Conservation (phyloP, 2,888 invertebrate species). For the Yponomeuta plumbellus region DNA sequence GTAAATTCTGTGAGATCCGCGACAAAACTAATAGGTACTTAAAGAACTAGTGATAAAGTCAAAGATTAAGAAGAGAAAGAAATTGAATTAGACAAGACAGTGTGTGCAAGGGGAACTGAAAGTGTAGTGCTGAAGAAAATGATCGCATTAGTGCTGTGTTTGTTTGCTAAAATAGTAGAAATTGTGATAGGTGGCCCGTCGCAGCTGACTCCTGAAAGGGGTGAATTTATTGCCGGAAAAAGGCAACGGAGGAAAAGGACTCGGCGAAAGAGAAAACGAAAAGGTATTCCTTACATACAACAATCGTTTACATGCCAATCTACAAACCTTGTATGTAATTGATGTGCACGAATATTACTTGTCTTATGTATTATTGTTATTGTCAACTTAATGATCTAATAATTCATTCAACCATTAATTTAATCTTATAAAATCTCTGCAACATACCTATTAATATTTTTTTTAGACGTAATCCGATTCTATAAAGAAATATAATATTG, state of each 20-base stretch:
- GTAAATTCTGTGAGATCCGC: constrained; percentile 21
- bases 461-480: too few species aligned
- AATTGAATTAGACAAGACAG: constrained; percentile 21
- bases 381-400: too few species aligned
- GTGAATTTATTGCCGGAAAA: constrained; percentile 24
- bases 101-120: background rate
- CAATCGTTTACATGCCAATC: background rate
- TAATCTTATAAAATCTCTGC: too few species aligned
- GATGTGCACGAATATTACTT: too few species aligned
- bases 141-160: constrained; percentile 56
- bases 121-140: constrained; percentile 35
- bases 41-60: constrained; percentile 38
- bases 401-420: too few species aligned
- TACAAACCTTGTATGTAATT: background rate
- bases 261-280: constrained; percentile 25
- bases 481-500: too few species aligned
- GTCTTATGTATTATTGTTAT: too few species aligned
- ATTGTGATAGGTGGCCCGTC: constrained; percentile 33
- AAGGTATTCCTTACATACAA: constrained; percentile 9
- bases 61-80: constrained; percentile 37
- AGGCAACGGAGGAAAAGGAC: constrained; percentile 29
- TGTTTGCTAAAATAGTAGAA: constrained; percentile 51
- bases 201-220: constrained; percentile 22
- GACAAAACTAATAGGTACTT: constrained; percentile 22
- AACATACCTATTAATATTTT: too few species aligned